Percentiles rank a stretch among this genome's conserved stretches.
These are phyloP conservation scores for Probaryconus sp. DNA, from an alignment of 1,140 invertebrate species.

Conservation along the genomic window DNA sequence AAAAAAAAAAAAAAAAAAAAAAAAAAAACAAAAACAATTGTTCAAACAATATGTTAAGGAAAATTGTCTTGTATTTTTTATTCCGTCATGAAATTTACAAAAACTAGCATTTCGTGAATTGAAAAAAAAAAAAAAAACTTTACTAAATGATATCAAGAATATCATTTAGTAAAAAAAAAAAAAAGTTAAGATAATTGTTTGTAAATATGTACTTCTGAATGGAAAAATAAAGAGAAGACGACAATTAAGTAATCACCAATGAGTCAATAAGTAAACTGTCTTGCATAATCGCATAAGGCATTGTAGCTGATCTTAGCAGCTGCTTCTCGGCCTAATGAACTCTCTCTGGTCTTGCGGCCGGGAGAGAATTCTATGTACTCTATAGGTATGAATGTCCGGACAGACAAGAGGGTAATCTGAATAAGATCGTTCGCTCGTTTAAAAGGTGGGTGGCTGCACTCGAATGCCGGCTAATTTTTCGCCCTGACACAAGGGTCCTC, in stretches of 20 bases:
- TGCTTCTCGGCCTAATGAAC: conserved; percentile 56
- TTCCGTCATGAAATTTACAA: conserved; percentile 9
- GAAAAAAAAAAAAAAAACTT: too few species aligned
- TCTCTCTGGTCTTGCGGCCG: conserved; percentile 49
- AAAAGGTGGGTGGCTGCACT: conserved; percentile 62
- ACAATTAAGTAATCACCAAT: conserved; percentile 10
- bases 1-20: too few species aligned
- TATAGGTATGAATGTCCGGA: conserved; percentile 41
- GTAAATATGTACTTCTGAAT: not conserved
- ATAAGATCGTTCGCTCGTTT: conserved; percentile 45
- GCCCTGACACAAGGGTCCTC: conserved; percentile 49
- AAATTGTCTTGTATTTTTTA: too few species aligned
- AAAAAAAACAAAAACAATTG: too few species aligned
- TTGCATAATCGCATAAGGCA: conserved; percentile 50
- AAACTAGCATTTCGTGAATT: too few species aligned
- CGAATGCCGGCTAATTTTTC: conserved; percentile 61
- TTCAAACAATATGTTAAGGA: too few species aligned
- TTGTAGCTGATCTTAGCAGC: conserved; percentile 53
- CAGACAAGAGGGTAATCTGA: conserved; percentile 58
- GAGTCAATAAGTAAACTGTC: conserved; percentile 56
- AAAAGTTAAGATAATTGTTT: not conserved
- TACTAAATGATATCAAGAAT: too few species aligned
- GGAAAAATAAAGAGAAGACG: not conserved
- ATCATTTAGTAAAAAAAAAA: too few species aligned
- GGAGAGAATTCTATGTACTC: conserved; percentile 20